Conservation (phyloP, 2,113 vertebrate species). For the Neogale vison region DNA sequence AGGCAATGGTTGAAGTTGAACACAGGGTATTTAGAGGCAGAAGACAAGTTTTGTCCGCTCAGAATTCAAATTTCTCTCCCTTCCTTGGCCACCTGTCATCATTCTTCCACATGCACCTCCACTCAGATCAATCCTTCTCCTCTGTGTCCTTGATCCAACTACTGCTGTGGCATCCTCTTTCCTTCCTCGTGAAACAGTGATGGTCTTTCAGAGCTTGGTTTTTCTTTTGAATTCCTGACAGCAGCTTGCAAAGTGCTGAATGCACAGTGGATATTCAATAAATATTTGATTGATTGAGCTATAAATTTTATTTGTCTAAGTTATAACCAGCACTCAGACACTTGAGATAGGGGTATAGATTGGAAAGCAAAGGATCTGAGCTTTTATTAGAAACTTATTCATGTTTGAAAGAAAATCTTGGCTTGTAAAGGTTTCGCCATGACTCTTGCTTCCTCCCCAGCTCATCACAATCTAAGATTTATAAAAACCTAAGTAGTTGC, state of each 20-base stretch:
- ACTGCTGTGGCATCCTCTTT: not conserved
- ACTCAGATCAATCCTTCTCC: not conserved
- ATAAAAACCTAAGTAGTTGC: constrained; percentile 59
- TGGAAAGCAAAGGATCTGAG: constrained; percentile 6
- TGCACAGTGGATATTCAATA: not conserved
- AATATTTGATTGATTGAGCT: not conserved
- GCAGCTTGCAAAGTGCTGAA: not conserved
- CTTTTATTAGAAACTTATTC: constrained; percentile 49
- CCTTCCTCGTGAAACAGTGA: not conserved
- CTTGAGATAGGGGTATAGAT: not conserved
- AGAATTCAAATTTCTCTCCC: not conserved
- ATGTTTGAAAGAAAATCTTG: constrained; percentile 46
- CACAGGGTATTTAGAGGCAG: not conserved
- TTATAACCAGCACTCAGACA: not conserved
- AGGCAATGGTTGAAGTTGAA: not conserved
- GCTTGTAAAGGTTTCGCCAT: constrained; percentile 1
- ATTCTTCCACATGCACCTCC: accelerated
- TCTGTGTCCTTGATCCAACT: not conserved
- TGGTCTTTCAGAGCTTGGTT: not conserved
- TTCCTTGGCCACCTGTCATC: not conserved
- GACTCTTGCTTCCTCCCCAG: not conserved
- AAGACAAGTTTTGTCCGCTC: not conserved
- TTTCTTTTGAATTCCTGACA: not conserved
- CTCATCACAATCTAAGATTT: constrained; percentile 40
- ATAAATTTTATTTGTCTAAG: not conserved